phyloP scores from a whole-genome alignment of 1,140 invertebrate species.

The Penaeus japonicus region DNA sequence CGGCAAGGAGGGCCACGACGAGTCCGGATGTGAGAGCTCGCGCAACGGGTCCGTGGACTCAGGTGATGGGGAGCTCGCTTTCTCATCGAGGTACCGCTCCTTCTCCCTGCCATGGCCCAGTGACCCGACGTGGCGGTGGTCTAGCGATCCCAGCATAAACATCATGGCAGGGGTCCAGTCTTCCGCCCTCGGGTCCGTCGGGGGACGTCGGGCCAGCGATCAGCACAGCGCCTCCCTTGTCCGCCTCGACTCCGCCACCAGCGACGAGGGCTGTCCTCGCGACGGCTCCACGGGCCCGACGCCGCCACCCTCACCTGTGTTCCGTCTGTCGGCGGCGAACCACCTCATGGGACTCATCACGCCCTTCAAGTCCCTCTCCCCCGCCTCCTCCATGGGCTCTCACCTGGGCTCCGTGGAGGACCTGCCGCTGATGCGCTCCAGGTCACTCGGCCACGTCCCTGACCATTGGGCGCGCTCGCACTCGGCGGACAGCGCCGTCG shows the following conservation, averaged over 20 bases:
- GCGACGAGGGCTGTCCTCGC: slow-evolving; percentile 35
- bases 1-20: background rate
- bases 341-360: slow-evolving; percentile 40
- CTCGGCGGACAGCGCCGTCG: slow-evolving; percentile 54
- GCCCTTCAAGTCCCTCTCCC: slow-evolving; percentile 51
- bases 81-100: background rate
- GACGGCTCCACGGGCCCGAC: slow-evolving; percentile 8
- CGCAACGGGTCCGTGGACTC: slow-evolving; percentile 20
- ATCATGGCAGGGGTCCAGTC: background rate
- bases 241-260: slow-evolving; percentile 29
- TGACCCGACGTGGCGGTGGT: slow-evolving; percentile 33
- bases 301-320: slow-evolving; percentile 23
- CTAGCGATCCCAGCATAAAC: slow-evolving; percentile 26
- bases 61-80: slow-evolving; percentile 3
- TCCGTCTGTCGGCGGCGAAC: background rate
- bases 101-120: slow-evolving; percentile 40
- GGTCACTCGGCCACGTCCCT: slow-evolving; percentile 42
- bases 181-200: background rate
- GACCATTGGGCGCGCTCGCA: slow-evolving; percentile 32
- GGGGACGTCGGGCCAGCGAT: background rate
- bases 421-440: slow-evolving; percentile 42
- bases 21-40: background rate
- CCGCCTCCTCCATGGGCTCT: slow-evolving; percentile 52
- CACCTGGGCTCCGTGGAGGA: slow-evolving; percentile 49
- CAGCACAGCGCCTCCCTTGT: slow-evolving; percentile 20